A percentile compares a stretch with the other conserved stretches of the same genome.
Evolutionary conservation across 2,797 vertebrate species (phyloP).

Genomic region (Hemitrygon akajei): DNA sequence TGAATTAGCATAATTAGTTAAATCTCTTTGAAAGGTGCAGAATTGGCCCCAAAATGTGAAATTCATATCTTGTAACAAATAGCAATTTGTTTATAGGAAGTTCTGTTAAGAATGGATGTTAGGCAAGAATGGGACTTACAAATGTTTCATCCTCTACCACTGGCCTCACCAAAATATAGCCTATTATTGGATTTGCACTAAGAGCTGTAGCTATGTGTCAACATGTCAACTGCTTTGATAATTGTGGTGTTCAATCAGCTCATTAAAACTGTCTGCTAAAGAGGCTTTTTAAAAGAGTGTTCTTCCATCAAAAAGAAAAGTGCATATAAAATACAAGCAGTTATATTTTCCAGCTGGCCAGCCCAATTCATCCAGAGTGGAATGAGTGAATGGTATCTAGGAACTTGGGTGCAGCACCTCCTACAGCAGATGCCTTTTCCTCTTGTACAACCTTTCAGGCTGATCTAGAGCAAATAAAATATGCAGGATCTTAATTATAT

Average conservation of each 20-base stretch:
- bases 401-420: neutral
- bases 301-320: neutral
- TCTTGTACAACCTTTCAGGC: neutral
- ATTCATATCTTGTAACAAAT: constrained; percentile 1
- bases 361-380: neutral
- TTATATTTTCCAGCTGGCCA: constrained; percentile 3
- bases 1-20: constrained; percentile 35
- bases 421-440: neutral
- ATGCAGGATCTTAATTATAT: neutral
- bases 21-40: constrained; percentile 26
- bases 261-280: neutral
- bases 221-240: neutral
- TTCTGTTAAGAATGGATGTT: neutral
- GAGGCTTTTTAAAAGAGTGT: constrained; percentile 8
- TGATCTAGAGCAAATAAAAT: neutral
- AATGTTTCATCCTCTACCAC: neutral
- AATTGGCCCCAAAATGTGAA: constrained; percentile 30
- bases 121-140: constrained; percentile 11
- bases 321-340: neutral
- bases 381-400: neutral
- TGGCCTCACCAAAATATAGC: neutral
- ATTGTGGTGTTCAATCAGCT: neutral
- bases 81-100: constrained; percentile 10
- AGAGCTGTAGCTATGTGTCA: constrained; percentile 1
- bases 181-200: neutral